These are phyloP conservation scores for Castor canadensis DNA, from an alignment of 2,113 vertebrate genomes.

Conservation along the genomic window DNA sequence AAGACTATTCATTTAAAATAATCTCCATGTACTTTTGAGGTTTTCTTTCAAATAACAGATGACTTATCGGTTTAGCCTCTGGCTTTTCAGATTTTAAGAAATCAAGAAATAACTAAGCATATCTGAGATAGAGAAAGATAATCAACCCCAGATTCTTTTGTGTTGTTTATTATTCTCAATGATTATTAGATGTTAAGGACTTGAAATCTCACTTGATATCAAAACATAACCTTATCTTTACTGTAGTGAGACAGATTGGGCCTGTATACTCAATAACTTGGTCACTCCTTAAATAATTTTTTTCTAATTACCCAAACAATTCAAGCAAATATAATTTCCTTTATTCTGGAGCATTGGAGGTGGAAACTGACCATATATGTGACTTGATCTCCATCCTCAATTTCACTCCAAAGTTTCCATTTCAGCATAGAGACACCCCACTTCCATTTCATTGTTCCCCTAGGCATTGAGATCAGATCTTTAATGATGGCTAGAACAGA, in stretches of 20 bases:
- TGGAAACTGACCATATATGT: background rate
- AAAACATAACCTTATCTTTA: background rate
- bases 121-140: conserved; percentile 8
- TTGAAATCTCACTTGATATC: background rate
- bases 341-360: background rate
- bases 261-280: background rate
- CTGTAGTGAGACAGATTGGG: rapidly evolving
- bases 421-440: background rate
- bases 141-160: background rate
- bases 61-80: background rate
- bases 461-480: background rate
- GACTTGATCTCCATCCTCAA: background rate
- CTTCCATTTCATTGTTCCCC: background rate
- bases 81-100: conserved; percentile 54
- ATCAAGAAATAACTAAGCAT: background rate
- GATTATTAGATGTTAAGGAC: background rate
- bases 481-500: background rate
- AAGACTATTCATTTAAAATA: conserved; percentile 19
- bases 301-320: background rate
- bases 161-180: background rate
- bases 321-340: background rate
- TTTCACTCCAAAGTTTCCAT: background rate
- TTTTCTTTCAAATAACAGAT: conserved; percentile 43
- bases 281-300: background rate
- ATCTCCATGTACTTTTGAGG: background rate